Conservation (phyloP, 2,113 vertebrate species). For the Cephalophus harveyi region DNA sequence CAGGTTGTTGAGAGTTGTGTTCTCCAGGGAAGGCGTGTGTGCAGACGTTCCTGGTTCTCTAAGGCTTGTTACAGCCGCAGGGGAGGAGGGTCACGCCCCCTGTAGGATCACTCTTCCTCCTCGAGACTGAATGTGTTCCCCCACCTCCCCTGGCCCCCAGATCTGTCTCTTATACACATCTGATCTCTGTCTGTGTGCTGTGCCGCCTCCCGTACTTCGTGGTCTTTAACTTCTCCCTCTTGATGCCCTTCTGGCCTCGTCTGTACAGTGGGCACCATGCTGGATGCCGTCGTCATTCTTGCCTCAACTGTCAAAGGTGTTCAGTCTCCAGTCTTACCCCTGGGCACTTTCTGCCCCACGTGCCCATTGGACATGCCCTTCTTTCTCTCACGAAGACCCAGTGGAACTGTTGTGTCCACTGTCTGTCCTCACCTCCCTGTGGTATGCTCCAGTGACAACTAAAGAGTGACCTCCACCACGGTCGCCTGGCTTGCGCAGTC, state of each 20-base stretch:
- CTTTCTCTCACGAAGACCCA: not conserved
- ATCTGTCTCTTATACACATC: too few relatives aligned
- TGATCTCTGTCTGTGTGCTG: not conserved
- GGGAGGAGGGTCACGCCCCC: not conserved
- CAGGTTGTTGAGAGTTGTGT: not conserved
- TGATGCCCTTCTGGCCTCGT: not conserved
- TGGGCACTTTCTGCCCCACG: not conserved
- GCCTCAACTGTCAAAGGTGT: not conserved
- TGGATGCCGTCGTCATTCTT: not conserved
- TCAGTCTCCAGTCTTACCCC: not conserved
- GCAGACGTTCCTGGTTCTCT: not conserved
- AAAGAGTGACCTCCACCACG: not conserved
- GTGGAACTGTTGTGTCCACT: not conserved
- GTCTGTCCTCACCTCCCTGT: too few relatives aligned
- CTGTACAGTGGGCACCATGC: accelerated
- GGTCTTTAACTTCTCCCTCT: not conserved
- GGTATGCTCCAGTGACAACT: not conserved
- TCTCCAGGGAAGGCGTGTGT: not conserved
- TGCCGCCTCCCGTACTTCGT: accelerated
- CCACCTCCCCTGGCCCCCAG: too few relatives aligned
- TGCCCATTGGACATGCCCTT: not conserved
- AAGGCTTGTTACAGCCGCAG: not conserved
- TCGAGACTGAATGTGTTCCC: not conserved
- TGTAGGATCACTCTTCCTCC: not conserved
- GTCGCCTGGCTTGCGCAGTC: not conserved